Percentiles rank a stretch among this genome's conserved stretches.
phyloP scores from a whole-genome alignment of 2,113 vertebrate genomes.

The Melanostigma gelatinosum region DNA sequence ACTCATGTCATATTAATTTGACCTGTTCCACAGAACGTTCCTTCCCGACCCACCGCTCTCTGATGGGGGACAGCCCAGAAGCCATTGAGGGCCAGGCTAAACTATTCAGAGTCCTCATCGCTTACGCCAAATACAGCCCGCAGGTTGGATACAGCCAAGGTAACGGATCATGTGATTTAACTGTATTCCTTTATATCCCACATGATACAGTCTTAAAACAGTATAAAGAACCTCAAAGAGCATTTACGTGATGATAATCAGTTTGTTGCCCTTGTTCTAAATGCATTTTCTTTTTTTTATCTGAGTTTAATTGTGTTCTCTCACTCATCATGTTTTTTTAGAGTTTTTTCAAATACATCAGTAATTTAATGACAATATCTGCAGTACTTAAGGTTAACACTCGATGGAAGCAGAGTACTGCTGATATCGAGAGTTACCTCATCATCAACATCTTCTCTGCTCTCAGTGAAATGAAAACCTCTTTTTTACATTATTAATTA shows the following conservation, averaged over 20 bases:
- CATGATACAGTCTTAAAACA: background rate
- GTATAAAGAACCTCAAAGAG: background rate
- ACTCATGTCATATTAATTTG: background rate
- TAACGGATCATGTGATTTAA: conserved; percentile 31
- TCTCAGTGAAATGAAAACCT: background rate
- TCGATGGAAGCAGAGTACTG: conserved; percentile 42
- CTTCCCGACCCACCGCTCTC: conserved; percentile 82
- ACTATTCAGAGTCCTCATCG: conserved; percentile 81
- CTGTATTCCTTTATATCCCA: background rate
- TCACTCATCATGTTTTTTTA: background rate
- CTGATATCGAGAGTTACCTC: background rate
- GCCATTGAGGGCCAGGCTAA: conserved; percentile 84
- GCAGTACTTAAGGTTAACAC: conserved; percentile 46
- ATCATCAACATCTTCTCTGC: background rate
- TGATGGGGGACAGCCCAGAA: conserved; percentile 82
- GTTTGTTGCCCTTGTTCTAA: background rate
- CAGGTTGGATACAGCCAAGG: conserved; percentile 82
- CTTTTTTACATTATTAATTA: background rate
- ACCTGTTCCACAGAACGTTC: conserved; percentile 70
- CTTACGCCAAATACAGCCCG: conserved; percentile 78
- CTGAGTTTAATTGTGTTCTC: background rate
- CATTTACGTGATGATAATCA: background rate
- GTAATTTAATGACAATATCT: background rate
- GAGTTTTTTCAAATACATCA: background rate
- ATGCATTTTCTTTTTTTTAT: too few species aligned